Evolutionary conservation across 2,888 invertebrate genomes (phyloP).

Genomic region (Tetragnatha montana): DNA sequence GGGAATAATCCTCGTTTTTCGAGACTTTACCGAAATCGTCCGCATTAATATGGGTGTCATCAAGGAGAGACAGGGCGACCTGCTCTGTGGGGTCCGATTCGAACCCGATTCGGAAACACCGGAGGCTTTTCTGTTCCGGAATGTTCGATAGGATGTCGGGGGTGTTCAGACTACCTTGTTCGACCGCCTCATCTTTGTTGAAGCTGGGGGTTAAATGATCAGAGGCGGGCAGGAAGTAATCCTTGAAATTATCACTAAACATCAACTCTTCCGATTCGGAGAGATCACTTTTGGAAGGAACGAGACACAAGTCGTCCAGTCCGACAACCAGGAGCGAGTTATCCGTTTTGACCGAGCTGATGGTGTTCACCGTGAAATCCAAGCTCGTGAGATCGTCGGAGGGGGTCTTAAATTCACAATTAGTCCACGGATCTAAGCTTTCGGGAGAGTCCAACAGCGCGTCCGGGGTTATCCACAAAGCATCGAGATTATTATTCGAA

Average conservation of each 20-base stretch:
- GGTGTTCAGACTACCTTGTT: not conserved
- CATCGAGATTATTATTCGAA: constrained; percentile 45
- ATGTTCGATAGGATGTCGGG: not conserved
- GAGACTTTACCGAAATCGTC: not conserved
- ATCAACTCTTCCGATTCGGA: constrained; percentile 33
- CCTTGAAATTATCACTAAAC: constrained; percentile 66
- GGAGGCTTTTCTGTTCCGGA: constrained; percentile 4
- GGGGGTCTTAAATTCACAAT: constrained; percentile 9
- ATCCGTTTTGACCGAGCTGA: not conserved
- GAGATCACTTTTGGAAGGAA: constrained; percentile 35
- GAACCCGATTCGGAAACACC: constrained; percentile 62
- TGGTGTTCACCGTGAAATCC: constrained; percentile 12
- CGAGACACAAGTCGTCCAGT: constrained; percentile 52
- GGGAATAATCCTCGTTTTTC: not conserved
- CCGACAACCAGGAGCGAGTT: constrained; percentile 37
- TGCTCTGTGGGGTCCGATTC: constrained; percentile 21
- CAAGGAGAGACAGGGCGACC: not conserved
- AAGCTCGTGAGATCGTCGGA: not conserved
- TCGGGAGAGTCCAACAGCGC: constrained; percentile 35
- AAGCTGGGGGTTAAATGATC: constrained; percentile 36
- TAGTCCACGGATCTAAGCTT: constrained; percentile 36
- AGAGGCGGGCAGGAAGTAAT: constrained; percentile 57
- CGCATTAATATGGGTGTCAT: not conserved
- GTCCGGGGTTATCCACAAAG: constrained; percentile 42
- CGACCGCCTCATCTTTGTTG: not conserved